Base-by-base conservation (phyloP, 2,797 vertebrate genomes). In the Hippocampus kuda region DNA sequence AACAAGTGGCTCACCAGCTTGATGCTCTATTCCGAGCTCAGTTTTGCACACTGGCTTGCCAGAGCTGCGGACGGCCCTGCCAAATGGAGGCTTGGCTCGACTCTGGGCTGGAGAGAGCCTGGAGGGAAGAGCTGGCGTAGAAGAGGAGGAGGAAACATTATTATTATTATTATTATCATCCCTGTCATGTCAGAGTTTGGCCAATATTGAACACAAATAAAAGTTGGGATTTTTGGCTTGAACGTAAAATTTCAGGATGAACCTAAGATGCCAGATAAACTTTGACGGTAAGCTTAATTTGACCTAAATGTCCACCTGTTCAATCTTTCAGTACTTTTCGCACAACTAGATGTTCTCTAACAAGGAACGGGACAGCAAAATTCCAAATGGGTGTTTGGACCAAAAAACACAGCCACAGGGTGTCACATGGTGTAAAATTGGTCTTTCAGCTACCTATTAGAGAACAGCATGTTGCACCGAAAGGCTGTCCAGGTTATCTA, bases 21-120 rank as follows among this genome's bases (percentile, higher is more conserved):
- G 72, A 73, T 86, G 89, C 76, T 95, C 94, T 13, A 87, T 69
- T 67, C 91, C 92, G 65, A 94, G 95, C 84, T 98, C 94, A 0
- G 93, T 93, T 82, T 98, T 97, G 90, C 94, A 98, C 79, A 93
- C 75, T 4, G 94, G 90, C 77, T 80, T 87, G 68, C 86, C 76
- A 57, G 85, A 81, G 48, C 79, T 66, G 2, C 88, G 86, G 59
- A 64, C 38, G 0, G 74, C 69, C 68, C 85, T 85, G 72, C 80
- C 83, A 71, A 86, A 75, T 10, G 75, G 68, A 66, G 84, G 68
- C 69, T 88, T 90, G 76, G 84, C 77, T 68, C 84, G 80, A 42
- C 73, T 72, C 75, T 87, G 89, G 13, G 81, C 77, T n/a, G 79
- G 75, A 67, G 81, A 78, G 49, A 84, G 85, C 65, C 82, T 84